Percentiles rank a stretch among this genome's conserved stretches.
These are phyloP conservation scores for Poeciliopsis turrubarensis DNA, from an alignment of 2,113 vertebrate genomes.

Conservation along the genomic window DNA sequence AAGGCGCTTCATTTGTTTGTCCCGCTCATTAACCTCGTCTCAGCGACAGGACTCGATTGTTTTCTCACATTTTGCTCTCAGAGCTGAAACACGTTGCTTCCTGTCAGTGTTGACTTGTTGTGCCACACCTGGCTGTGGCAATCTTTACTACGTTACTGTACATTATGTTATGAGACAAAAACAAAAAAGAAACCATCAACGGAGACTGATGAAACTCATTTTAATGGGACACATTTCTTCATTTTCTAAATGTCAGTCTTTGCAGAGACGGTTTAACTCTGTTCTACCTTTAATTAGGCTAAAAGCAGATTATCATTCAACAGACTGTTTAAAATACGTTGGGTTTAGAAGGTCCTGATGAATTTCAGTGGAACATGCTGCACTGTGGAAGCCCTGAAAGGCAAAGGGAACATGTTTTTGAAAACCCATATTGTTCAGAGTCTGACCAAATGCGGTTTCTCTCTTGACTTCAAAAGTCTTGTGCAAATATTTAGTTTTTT, in stretches of 20 bases:
- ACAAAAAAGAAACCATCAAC: background rate
- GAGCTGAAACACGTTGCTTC: background rate
- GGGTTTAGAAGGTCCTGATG: background rate
- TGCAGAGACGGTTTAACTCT: background rate
- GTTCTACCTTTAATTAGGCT: background rate
- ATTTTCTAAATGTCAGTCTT: too few relatives aligned
- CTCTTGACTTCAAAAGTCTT: too few relatives aligned
- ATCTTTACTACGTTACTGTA: background rate
- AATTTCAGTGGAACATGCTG: background rate
- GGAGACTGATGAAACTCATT: background rate
- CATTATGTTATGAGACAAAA: background rate
- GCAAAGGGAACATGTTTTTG: too few relatives aligned
- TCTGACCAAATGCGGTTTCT: too few relatives aligned
- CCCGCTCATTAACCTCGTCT: constrained; percentile 62
- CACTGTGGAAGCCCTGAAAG: too few relatives aligned
- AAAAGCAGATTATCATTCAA: background rate
- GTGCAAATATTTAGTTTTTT: too few relatives aligned
- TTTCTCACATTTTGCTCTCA: background rate
- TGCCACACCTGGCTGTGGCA: too few relatives aligned
- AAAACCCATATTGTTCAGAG: too few relatives aligned
- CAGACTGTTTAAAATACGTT: background rate
- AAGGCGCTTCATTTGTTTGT: constrained; percentile 23
- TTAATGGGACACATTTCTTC: too few relatives aligned
- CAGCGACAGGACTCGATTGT: background rate
- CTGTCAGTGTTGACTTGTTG: background rate